Evolutionary conservation across 2,797 vertebrate genomes (phyloP), one percentile per base, ranked within the genome.

Genomic region (Chloroceryle inda): DNA sequence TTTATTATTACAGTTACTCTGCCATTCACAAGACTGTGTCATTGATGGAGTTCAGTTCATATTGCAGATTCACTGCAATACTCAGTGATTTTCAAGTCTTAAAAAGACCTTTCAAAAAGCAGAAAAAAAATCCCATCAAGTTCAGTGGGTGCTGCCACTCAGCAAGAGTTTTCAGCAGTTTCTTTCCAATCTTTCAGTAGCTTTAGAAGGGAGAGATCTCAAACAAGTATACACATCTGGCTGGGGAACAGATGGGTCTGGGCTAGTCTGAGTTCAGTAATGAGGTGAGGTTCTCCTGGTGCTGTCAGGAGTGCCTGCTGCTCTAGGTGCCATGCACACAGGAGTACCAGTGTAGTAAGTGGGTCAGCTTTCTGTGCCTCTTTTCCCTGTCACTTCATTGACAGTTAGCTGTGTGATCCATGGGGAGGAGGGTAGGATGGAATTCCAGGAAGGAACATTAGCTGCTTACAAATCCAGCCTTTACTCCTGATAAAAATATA

Each of bases 331-430:
- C 4, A 0, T 8, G 33, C 3, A 6, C 76, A 44, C 47, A 40
- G 33, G 50, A 58, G 13, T 19, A 27, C 22, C 19, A 6, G 20
- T 21, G 42, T 62, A 44, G 78, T 6, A 31, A 61, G 29, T 1
- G 0, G 14, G 20, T 61, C 62, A 8, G 29, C 29, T 78, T 89
- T 29, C 38, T 47, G 8, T 22, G 21, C 18, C 56, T 50, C 49
- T 50, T 14, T 24, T 50, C 49, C 49, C 27, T 50, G 26, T 50
- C 49, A 50, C 49, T 16, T 50, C 49, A 50, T 50, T 50, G 14
- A 50, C 26, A 50, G 24, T 50, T 50, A 50, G 26, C 8, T 15
- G 11, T 0, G 0, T 62, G 19, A 29, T 33, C 1, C 0, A 9
- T n/a, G 20, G 8, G 33, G 15, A 31, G 19, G 35, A 73, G 8